Evolutionary conservation across 2,797 vertebrate species (phyloP).

Genomic region (Platyrinchus mystaceus): DNA sequence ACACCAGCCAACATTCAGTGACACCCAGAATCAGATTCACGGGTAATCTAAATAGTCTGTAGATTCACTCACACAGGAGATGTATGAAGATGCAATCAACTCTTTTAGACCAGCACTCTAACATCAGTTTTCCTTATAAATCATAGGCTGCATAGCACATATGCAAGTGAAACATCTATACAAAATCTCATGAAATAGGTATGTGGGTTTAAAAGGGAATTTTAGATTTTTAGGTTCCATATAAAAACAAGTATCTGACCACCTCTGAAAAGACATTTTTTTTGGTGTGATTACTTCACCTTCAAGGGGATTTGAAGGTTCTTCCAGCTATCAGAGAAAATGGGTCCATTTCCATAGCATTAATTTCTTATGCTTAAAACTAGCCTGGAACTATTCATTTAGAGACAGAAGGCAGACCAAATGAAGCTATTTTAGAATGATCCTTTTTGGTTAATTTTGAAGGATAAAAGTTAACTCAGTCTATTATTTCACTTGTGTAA

Average conservation of each 20-base stretch:
- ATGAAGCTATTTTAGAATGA: not conserved
- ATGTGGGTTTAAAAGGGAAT: not conserved
- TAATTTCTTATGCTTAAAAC: not conserved
- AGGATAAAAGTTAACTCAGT: not conserved
- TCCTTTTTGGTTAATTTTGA: not conserved
- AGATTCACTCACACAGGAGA: not conserved
- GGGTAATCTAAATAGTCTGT: not conserved
- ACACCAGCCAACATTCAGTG: not conserved
- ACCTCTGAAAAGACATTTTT: not conserved
- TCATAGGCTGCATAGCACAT: not conserved
- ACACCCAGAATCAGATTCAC: not conserved
- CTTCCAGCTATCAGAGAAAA: not conserved
- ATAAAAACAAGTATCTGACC: not conserved
- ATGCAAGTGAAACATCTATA: not conserved
- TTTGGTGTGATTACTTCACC: not conserved
- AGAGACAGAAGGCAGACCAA: not conserved
- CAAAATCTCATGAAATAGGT: not conserved
- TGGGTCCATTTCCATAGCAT: not conserved
- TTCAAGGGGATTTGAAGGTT: constrained; percentile 11
- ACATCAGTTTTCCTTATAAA: not conserved
- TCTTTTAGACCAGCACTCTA: not conserved
- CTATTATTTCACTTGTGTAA: not conserved
- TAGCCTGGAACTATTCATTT: not conserved
- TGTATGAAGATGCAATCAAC: not conserved
- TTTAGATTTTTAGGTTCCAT: not conserved